Percentiles rank a stretch among this genome's conserved stretches.
Conservation (phyloP, 2,888 invertebrate species). For the Hyppa rectilinea region DNA sequence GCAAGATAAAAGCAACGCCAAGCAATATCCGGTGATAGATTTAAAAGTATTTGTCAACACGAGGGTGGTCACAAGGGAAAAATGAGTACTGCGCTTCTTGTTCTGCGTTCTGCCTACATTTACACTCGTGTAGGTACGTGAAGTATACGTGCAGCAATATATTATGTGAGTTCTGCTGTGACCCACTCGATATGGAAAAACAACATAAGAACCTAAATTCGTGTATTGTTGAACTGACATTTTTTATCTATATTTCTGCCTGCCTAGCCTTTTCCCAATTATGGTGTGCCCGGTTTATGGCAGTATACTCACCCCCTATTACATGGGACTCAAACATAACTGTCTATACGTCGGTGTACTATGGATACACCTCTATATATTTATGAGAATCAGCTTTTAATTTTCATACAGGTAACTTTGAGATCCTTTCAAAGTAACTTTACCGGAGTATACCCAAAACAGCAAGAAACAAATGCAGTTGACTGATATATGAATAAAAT, state of each 20-base stretch:
- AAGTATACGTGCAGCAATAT: neutral
- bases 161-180: no score
- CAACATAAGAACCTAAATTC: no score
- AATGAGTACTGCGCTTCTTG: constrained; percentile 5
- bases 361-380: no score
- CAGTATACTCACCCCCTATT: no score
- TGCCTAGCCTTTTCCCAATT: no score
- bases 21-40: constrained; percentile 67
- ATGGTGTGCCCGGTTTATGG: no score
- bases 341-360: no score
- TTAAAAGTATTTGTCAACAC: constrained; percentile 60
- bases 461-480: neutral
- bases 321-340: no score
- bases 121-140: neutral
- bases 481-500: no score
- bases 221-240: no score
- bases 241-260: neutral
- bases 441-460: neutral
- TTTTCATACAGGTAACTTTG: neutral
- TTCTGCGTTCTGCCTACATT: neutral
- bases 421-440: neutral
- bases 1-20: constrained; percentile 51
- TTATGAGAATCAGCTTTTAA: neutral
- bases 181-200: neutral
- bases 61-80: constrained; percentile 17